Evolutionary conservation across 2,888 invertebrate species (phyloP), one percentile per base, ranked within the genome.

Genomic region (Pomacea canaliculata): DNA sequence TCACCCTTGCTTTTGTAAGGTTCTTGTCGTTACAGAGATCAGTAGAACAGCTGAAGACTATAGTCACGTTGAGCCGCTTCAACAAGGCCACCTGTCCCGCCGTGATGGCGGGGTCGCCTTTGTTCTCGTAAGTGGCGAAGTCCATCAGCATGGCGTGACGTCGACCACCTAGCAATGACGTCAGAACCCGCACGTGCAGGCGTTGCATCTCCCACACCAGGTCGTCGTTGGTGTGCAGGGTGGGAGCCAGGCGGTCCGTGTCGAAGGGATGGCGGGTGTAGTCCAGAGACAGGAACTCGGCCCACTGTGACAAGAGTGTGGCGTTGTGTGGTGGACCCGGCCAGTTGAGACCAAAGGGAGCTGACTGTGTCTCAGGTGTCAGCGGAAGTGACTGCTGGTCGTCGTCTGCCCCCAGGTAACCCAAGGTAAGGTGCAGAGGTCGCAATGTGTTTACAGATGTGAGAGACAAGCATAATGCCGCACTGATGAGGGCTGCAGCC

Each of bases 81-180:
- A 80, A 27, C 12, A 78, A 59, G 3, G 66, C 27, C 5, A 78
- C 56, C 73, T 82, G 80, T 10, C 81, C 82, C 1, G 73, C 60
- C 23, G 75, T 78, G 8, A 82, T 81, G 2, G 78, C 78, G 1
- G 82, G 77, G 48, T 82, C 82, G 0, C 82, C 82, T 77, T 82
- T 82, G 65, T 82, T 82, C 67, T 82, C 81, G 63, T 73, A 76
- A 3, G 73, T 71, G 16, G 79, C 76, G 23, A 77, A 66, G 62
- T 80, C 81, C 23, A 82, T 63, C 18, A 81, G 59, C 70, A 82
- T 77, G 37, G 78, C 81, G 70, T 78, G 78, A 46, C 77, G 79
- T 48, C 76, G 79, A 0, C 70, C 66, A 4, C 77, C 71, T n/a
- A 82, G 46, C 16, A 75, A 62, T 23, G 73, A 62, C 10, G 37